phyloP scores from a whole-genome alignment of 2,888 invertebrate genomes.

The Athetis lepigone region DNA sequence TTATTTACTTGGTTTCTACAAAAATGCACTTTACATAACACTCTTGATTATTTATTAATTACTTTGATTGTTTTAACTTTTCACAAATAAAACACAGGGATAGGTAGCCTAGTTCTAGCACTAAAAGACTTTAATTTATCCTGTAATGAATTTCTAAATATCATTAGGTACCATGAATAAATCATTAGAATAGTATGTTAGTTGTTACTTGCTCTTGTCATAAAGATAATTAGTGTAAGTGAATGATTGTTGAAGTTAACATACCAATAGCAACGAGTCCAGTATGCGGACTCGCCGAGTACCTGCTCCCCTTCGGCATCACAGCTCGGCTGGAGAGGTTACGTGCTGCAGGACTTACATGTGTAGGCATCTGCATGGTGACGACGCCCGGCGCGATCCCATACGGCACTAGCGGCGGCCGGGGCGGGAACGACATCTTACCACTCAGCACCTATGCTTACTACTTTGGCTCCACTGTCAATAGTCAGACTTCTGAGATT shows the following conservation, averaged over 20 bases:
- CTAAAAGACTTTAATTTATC: too few species aligned
- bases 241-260: background rate
- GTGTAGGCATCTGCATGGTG: constrained; percentile 94
- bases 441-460: constrained; percentile 39
- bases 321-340: constrained; percentile 60
- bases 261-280: background rate
- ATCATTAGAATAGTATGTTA: too few species aligned
- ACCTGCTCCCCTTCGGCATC: constrained; percentile 13
- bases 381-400: constrained; percentile 93
- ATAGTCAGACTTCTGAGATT: constrained; percentile 54
- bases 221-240: background rate
- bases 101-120: too few species aligned
- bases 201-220: background rate
- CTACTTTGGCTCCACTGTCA: constrained; percentile 35
- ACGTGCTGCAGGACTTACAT: constrained; percentile 90
- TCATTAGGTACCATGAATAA: too few species aligned
- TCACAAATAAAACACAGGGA: too few species aligned
- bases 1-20: too few species aligned
- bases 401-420: constrained; percentile 95
- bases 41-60: too few species aligned
- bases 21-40: too few species aligned
- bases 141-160: too few species aligned
- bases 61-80: too few species aligned
- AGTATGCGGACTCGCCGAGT: background rate
- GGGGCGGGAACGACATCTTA: constrained; percentile 97